Conservation (phyloP, 2,888 invertebrate species). For the Anoncus sp. region DNA sequence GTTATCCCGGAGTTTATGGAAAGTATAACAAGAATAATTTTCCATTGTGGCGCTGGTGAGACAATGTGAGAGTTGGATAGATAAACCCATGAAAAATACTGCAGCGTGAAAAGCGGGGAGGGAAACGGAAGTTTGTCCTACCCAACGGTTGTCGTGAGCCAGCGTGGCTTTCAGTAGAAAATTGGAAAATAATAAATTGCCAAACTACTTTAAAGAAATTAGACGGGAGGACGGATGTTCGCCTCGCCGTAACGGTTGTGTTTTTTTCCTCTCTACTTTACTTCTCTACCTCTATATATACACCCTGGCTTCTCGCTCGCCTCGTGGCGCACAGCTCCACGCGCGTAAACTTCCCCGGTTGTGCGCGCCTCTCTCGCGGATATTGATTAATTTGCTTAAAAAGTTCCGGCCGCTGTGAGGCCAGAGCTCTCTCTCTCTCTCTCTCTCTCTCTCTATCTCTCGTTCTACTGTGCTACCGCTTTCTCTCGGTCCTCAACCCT, state of each 20-base stretch:
- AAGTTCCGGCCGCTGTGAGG: conserved; percentile 73
- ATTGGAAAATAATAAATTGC: conserved; percentile 81
- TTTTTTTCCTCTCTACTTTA: conserved; percentile 25
- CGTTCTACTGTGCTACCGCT: conserved; percentile 38
- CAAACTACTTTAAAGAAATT: conserved; percentile 81
- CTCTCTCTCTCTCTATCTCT: too few relatives aligned
- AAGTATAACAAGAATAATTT: conserved; percentile 18
- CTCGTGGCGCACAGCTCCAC: conserved; percentile 58
- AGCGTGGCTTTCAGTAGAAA: conserved; percentile 72
- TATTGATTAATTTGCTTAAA: conserved; percentile 80
- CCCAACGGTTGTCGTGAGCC: conserved; percentile 33
- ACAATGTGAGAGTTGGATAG: conserved; percentile 51
- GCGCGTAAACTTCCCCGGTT: conserved; percentile 74
- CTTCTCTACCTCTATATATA: conserved; percentile 45
- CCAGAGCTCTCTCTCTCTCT: conserved; percentile 62
- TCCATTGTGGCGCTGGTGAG: conserved; percentile 8
- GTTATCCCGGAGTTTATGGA: background rate
- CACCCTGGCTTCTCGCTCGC: conserved; percentile 38
- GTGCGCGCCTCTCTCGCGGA: conserved; percentile 69
- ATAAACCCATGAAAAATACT: conserved; percentile 49
- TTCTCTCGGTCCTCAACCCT: conserved; percentile 50
- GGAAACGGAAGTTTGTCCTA: conserved; percentile 59
- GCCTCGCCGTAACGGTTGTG: conserved; percentile 67
- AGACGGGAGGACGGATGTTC: conserved; percentile 68
- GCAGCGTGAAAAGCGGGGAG: conserved; percentile 42